A percentile compares a stretch with the other conserved stretches of the same genome.
These are phyloP conservation scores for Sminthurinus aureus DNA, from an alignment of 2,888 invertebrate species.

Conservation along the genomic window DNA sequence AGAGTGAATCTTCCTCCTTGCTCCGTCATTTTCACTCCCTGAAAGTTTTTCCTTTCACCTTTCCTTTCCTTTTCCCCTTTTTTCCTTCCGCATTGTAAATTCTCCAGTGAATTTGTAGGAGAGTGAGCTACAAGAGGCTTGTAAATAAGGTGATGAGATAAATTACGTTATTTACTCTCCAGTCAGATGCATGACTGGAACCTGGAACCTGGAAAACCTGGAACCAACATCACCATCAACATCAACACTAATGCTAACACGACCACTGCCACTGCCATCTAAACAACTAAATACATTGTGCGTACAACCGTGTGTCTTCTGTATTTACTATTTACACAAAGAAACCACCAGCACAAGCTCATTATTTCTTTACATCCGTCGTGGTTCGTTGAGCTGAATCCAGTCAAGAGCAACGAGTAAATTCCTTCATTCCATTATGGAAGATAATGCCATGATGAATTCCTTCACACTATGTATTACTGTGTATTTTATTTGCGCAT, in stretches of 20 bases:
- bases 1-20: background rate
- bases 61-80: background rate
- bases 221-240: background rate
- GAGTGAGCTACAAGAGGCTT: background rate
- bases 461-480: no score
- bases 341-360: background rate
- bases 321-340: no score
- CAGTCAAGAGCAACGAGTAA: no score
- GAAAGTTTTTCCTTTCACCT: background rate
- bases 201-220: background rate
- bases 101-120: background rate
- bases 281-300: no score
- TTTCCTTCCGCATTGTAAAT: background rate
- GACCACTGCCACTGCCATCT: no score
- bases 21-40: background rate
- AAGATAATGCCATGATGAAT: no score
- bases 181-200: constrained; percentile 1
- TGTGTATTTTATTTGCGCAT: no score
- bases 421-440: no score
- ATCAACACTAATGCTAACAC: background rate
- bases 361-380: background rate
- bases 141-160: background rate
- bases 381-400: background rate
- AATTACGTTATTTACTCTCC: background rate
- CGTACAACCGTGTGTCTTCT: no score